A percentile compares a stretch with the other conserved stretches of the same genome.
Conservation (phyloP, 2,797 vertebrate genomes). For the Sparidentex hasta region DNA sequence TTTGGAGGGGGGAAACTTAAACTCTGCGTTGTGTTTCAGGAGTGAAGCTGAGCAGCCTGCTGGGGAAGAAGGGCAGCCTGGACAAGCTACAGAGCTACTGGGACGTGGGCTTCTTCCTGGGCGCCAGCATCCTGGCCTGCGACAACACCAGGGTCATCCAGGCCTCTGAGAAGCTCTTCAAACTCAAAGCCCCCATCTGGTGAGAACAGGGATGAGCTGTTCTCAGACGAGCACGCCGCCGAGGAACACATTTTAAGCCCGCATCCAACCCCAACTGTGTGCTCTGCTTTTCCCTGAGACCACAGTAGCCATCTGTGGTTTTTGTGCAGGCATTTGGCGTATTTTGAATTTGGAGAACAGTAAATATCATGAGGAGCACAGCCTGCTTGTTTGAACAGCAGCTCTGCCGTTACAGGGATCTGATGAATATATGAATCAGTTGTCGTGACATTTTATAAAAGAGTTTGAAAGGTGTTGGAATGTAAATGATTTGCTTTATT, state of each 20-base stretch:
- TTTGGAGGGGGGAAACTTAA: background rate
- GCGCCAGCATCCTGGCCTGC: constrained; percentile 95
- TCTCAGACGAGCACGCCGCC: background rate
- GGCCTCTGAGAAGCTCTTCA: constrained; percentile 98
- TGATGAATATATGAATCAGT: background rate
- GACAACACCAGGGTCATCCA: constrained; percentile 96
- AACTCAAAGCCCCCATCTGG: constrained; percentile 97
- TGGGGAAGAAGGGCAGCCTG: constrained; percentile 97
- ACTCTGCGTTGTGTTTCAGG: constrained; percentile 81
- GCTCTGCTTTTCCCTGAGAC: constrained; percentile 36
- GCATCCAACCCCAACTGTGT: constrained; percentile 10
- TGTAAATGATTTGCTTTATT: background rate
- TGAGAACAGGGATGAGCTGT: constrained; percentile 73
- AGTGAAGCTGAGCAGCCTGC: constrained; percentile 97
- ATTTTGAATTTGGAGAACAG: background rate
- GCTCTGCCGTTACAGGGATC: constrained; percentile 10
- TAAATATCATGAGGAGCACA: constrained; percentile 8
- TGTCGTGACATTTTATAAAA: background rate
- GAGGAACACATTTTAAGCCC: constrained; percentile 12
- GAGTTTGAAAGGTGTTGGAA: background rate
- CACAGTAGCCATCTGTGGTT: constrained; percentile 53
- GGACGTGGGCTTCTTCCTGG: constrained; percentile 98
- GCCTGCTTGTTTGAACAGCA: constrained; percentile 30
- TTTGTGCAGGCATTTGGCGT: constrained; percentile 30
- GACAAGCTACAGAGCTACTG: constrained; percentile 99